These are phyloP conservation scores for Tridacna crocea DNA, from an alignment of 2,888 invertebrate genomes.

Conservation along the genomic window DNA sequence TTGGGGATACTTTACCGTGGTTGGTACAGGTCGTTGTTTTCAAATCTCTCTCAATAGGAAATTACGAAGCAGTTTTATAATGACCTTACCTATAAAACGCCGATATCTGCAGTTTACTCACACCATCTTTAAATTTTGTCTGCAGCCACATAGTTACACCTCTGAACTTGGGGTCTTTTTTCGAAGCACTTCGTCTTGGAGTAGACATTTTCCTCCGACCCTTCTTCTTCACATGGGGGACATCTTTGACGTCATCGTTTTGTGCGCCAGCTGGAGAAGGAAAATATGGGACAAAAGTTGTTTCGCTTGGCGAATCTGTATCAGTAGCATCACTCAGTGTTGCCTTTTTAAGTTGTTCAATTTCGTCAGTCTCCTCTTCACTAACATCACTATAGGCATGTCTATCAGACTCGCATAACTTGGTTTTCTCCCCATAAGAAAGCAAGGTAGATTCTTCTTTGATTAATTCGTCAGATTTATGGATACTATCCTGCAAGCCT, in stretches of 20 bases:
- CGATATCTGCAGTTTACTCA: constrained; percentile 68
- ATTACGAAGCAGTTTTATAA: no score
- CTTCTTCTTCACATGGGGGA: neutral
- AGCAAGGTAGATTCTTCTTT: no score
- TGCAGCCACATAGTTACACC: constrained; percentile 75
- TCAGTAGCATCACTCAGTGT: neutral
- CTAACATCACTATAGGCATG: constrained; percentile 30
- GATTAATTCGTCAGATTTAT: no score
- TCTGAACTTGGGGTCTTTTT: constrained; percentile 75
- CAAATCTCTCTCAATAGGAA: no score
- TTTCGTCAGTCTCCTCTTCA: neutral
- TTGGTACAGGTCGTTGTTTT: no score
- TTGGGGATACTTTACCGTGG: no score
- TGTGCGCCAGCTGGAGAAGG: neutral
- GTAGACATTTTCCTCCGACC: constrained; percentile 63
- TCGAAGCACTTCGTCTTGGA: constrained; percentile 71
- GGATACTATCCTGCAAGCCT: no score
- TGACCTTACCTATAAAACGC: constrained; percentile 74
- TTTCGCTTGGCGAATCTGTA: neutral
- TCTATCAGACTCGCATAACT: neutral
- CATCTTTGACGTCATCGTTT: neutral
- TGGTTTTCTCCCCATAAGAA: no score
- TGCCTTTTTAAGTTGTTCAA: neutral
- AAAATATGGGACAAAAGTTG: neutral
- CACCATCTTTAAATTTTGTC: constrained; percentile 66